phyloP scores from a whole-genome alignment of 1,140 invertebrate genomes.

The Octopus sinensis region DNA sequence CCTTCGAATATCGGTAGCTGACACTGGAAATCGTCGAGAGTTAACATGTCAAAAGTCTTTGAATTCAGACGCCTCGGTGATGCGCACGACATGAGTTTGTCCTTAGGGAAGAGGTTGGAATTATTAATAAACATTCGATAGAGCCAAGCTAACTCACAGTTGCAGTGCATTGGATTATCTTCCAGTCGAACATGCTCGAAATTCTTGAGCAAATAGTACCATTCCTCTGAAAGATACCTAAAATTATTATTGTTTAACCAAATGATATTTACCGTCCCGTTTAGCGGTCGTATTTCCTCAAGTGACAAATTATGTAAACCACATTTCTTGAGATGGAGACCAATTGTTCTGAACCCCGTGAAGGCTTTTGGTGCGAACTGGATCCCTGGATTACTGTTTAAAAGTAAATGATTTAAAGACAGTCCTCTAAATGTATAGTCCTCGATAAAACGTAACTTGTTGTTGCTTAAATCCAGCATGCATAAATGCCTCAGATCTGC shows the following conservation, averaged over 20 bases:
- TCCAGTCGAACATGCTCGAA: slow-evolving; percentile 50
- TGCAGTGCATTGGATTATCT: slow-evolving; percentile 53
- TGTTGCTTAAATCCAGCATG: slow-evolving; percentile 54
- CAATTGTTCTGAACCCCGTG: slow-evolving; percentile 46
- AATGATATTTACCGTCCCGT: slow-evolving; percentile 46
- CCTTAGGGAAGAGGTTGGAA: slow-evolving; percentile 40
- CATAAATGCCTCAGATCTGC: slow-evolving; percentile 45
- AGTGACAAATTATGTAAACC: slow-evolving; percentile 41
- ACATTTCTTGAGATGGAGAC: slow-evolving; percentile 53
- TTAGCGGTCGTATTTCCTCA: slow-evolving; percentile 48
- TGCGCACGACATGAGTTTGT: slow-evolving; percentile 41
- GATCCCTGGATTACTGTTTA: slow-evolving; percentile 53
- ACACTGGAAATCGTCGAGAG: slow-evolving; percentile 50
- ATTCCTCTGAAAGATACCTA: slow-evolving; percentile 39
- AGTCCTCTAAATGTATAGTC: slow-evolving; percentile 54
- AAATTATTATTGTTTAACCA: slow-evolving; percentile 54
- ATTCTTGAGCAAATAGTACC: slow-evolving; percentile 44
- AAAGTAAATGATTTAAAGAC: slow-evolving; percentile 49
- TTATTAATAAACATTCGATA: slow-evolving; percentile 42
- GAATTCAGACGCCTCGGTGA: slow-evolving; percentile 39
- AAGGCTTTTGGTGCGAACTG: slow-evolving; percentile 47
- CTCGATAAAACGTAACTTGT: slow-evolving; percentile 46
- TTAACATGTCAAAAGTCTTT: slow-evolving; percentile 41
- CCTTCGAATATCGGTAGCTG: slow-evolving; percentile 52
- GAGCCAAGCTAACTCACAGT: slow-evolving; percentile 53